Evolutionary conservation across 2,888 invertebrate species (phyloP), one percentile per base, ranked within the genome.

Genomic region (Drosophila diplacantha): DNA sequence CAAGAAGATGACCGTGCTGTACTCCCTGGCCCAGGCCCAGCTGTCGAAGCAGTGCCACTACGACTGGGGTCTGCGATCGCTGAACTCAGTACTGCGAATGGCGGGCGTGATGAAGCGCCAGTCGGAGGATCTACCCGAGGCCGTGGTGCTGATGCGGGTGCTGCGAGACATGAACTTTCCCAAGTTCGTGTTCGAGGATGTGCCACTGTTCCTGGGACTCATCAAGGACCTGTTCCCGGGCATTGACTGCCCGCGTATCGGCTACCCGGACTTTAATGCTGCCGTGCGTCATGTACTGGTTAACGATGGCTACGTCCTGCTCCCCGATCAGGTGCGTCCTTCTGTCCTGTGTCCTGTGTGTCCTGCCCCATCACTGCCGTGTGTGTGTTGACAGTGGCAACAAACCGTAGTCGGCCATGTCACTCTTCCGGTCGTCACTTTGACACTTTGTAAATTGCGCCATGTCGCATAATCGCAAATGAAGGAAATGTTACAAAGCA

Each of bases 1-100:
- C 0, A 97, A 96, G 87, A 97, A 97, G 88, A 96, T 97, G 95
- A 96, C 96, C 0, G 95, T 96, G 2, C 87, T 97, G 12, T 97
- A 97, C 88, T 93, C 94, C 81, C 90, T 97, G 64, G 95, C 96
- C 0, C 91, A 92, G 58, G 95, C 96, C 80, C 97, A 97, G 86
- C 89, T 97, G 47, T 97, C 97, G 2, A 96, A 96, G 85, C 96
- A 97, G 86, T 94, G 93, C 20, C 97, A 97, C 86, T 97, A 97
- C 87, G 97, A 97, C 88, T 97, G 97, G 92, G 96, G 97, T 1
- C 89, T 97, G 72, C 91, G 97, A 55, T 96, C 96, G 4, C 89
- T 97, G n/a, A 97, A 96, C 73, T 93, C 96, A 0, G 96, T 97
- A 3, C 89, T 97, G 18, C 92, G 96, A 31, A 96, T 96, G 95